phyloP scores from a whole-genome alignment of 2,888 invertebrate genomes.

The Zootermopsis nevadensis region DNA sequence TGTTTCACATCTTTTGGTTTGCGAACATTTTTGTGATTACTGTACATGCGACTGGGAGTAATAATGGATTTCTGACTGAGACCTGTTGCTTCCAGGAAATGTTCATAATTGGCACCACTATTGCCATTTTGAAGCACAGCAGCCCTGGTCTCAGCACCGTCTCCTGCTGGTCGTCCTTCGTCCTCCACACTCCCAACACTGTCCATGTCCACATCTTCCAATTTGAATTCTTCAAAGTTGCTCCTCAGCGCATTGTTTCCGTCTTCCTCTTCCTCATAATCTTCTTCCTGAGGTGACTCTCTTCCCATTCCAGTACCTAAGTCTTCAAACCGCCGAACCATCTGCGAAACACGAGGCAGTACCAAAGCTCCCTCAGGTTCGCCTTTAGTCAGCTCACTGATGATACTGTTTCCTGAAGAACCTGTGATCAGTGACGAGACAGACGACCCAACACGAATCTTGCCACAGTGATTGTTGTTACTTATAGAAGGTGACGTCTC shows the following conservation, averaged over 20 bases:
- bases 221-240: slow-evolving; percentile 83
- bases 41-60: slow-evolving; percentile 74
- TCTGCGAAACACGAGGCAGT: slow-evolving; percentile 59
- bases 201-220: slow-evolving; percentile 76
- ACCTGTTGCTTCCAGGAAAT: slow-evolving; percentile 82
- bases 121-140: slow-evolving; percentile 61
- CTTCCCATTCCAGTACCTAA: slow-evolving; percentile 57
- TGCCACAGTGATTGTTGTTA: slow-evolving; percentile 25
- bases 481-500: background rate
- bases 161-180: slow-evolving; percentile 52
- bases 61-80: slow-evolving; percentile 83
- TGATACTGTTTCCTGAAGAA: slow-evolving; percentile 51
- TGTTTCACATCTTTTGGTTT: slow-evolving; percentile 84
- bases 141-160: slow-evolving; percentile 59
- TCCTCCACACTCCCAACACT: slow-evolving; percentile 51
- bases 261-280: slow-evolving; percentile 67
- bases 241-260: slow-evolving; percentile 78
- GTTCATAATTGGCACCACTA: slow-evolving; percentile 69
- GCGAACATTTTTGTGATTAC: slow-evolving; percentile 80
- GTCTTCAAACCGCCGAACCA: slow-evolving; percentile 62
- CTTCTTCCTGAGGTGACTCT: slow-evolving; percentile 41
- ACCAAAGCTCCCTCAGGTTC: slow-evolving; percentile 1
- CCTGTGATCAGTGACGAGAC: slow-evolving; percentile 54
- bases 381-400: slow-evolving; percentile 51
- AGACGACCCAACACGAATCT: slow-evolving; percentile 53